phyloP scores from a whole-genome alignment of 2,888 invertebrate species.

The Metallyticus violacea region DNA sequence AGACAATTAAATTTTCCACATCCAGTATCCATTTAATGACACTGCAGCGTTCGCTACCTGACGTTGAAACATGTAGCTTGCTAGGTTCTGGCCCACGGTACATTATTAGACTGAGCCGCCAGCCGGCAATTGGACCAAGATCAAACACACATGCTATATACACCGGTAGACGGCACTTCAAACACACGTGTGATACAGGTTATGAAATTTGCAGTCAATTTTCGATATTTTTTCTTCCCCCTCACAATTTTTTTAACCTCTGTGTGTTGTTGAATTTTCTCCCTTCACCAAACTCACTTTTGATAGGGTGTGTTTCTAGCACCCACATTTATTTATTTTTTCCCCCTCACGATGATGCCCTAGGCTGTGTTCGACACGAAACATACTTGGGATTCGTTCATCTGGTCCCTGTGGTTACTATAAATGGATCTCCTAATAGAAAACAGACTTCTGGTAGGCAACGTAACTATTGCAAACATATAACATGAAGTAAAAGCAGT shows the following conservation, averaged over 20 bases:
- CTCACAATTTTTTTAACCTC: background rate
- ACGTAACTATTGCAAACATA: too few relatives aligned
- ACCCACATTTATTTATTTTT: background rate
- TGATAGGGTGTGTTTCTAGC: background rate
- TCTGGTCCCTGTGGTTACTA: background rate
- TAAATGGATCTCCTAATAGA: background rate
- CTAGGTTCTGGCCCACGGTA: background rate
- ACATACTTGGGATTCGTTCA: background rate
- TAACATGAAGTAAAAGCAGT: too few relatives aligned
- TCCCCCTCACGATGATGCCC: background rate
- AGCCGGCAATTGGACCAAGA: background rate
- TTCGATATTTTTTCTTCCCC: constrained; percentile 10
- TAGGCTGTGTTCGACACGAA: background rate
- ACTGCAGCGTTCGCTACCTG: constrained; percentile 1
- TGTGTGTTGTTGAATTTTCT: constrained; percentile 10
- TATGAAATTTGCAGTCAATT: constrained; percentile 19
- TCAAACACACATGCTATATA: constrained; percentile 10
- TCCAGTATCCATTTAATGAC: constrained; percentile 17
- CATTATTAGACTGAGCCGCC: background rate
- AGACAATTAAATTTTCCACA: constrained; percentile 19
- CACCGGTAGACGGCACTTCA: constrained; percentile 5
- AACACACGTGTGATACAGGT: constrained; percentile 17
- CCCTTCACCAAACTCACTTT: background rate
- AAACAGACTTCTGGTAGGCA: too few relatives aligned
- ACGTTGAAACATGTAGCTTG: background rate